Percentiles rank a stretch among this genome's conserved stretches.
Conservation (phyloP, 2,888 invertebrate species). For the Sarcophaga carnaria region DNA sequence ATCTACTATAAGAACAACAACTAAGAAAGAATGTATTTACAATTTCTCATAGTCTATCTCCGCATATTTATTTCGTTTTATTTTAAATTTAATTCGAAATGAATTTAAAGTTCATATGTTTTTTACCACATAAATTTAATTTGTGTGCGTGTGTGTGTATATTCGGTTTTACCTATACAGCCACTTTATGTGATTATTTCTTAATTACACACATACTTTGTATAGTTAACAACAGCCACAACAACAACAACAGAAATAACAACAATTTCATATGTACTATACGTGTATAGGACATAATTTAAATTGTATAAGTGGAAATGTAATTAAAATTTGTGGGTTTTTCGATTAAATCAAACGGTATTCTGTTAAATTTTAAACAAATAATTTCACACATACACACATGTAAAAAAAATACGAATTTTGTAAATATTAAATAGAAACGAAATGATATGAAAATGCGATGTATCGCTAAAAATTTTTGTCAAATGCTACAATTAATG, state of each 20-base stretch:
- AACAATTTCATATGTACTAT: too few relatives aligned
- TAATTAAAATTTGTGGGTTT: conserved; percentile 17
- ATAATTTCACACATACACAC: background rate
- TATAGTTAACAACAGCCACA: background rate
- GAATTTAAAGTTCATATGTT: background rate
- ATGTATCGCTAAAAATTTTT: background rate
- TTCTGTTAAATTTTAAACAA: conserved; percentile 1
- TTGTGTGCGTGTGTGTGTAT: background rate
- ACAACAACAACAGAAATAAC: too few relatives aligned
- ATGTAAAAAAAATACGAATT: background rate
- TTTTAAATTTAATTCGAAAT: too few relatives aligned
- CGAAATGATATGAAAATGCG: background rate
- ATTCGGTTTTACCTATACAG: background rate
- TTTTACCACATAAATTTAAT: background rate
- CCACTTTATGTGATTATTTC: background rate
- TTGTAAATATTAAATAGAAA: conserved; percentile 19
- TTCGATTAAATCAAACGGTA: background rate
- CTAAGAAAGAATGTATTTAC: too few relatives aligned
- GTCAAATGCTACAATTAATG: background rate
- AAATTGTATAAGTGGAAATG: conserved; percentile 2
- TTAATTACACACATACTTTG: background rate
- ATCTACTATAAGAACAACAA: too few relatives aligned
- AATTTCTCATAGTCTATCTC: too few relatives aligned
- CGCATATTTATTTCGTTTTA: too few relatives aligned
- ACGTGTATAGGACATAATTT: background rate